Base-by-base conservation (phyloP, 2,797 vertebrate genomes). In the Triplophysa bombifrons region DNA sequence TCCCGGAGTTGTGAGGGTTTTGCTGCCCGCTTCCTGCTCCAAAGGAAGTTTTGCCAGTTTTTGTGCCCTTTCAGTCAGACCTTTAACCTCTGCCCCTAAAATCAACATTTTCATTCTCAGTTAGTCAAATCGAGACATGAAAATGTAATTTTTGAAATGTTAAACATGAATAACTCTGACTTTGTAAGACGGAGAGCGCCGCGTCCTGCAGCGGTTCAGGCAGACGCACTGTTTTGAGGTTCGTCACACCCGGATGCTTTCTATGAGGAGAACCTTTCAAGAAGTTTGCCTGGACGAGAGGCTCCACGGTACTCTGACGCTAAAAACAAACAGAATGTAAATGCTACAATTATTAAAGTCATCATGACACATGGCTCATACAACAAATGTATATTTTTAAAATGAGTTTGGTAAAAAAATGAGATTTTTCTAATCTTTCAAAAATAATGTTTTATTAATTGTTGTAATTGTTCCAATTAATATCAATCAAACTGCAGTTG, bases 11-110 rank as follows among this genome's bases (percentile, higher is more conserved):
- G 81, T 0, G 14, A 81, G 34, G 91, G 85, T 30, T 96, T 95
- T 0, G 88, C 11, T 0, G 92, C 90, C 56, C 95, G 87, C 84
- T 95, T 96, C 56, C 96, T 91, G 87, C 95, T 96, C 96, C 96
- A 97, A 68, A 96, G 87, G 83, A 93, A 92, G 89, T 95, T 95
- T 95, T 0, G 87, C 90, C 73, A 97, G 89, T 12, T 85, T 88
- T 0, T 51, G 83, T 4, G 86, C 66, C 19, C 87, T 90, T 2
- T 93, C 90, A 0, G 89, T 30, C 74, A 96, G 68, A 16, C 71
- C 73, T 6, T 74, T 67, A 50, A 94, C 25, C 8, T 91, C 38
- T 53, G 86, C 88, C 53, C 84, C 96, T 98, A 12, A 81, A 58
- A 75, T 10, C 4, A 44, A 16, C 41, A 46, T 20, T 66, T 13